Evolutionary conservation across 2,113 vertebrate species (phyloP).

Genomic region (Syngnathus floridae): DNA sequence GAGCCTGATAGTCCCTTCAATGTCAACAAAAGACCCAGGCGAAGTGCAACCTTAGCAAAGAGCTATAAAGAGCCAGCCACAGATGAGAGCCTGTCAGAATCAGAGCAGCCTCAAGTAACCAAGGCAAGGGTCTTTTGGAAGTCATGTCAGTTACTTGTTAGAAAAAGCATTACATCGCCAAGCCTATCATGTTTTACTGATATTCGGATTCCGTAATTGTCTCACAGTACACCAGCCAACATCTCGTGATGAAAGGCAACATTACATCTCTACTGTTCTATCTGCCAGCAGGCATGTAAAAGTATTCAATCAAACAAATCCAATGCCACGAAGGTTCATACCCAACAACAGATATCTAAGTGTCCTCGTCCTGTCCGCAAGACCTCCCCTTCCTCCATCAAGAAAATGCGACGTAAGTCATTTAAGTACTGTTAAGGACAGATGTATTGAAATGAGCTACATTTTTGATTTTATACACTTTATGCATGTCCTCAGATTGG

Average conservation of each 20-base stretch:
- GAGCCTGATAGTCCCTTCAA: constrained; percentile 3
- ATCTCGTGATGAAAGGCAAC: neutral
- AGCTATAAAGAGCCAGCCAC: constrained; percentile 80
- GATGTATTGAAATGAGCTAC: neutral
- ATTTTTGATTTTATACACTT: neutral
- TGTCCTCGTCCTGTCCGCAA: constrained; percentile 37
- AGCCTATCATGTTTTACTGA: neutral
- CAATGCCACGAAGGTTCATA: constrained; percentile 25
- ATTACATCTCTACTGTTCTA: constrained; percentile 1
- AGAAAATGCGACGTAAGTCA: constrained; percentile 79
- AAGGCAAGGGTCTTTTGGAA: constrained; percentile 23
- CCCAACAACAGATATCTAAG: constrained; percentile 38
- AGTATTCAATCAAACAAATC: constrained; percentile 16
- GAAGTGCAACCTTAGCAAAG: constrained; percentile 67
- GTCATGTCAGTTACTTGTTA: constrained; percentile 20
- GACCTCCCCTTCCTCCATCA: constrained; percentile 55
- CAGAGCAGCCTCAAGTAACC: constrained; percentile 13
- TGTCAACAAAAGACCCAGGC: constrained; percentile 64
- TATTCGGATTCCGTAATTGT: neutral
- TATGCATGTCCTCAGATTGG: too few relatives aligned
- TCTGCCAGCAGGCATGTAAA: constrained; percentile 15
- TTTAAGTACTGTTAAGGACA: neutral
- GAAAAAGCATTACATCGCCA: too few relatives aligned
- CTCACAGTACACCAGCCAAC: neutral
- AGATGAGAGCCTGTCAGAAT: constrained; percentile 56